Evolutionary conservation across 2,888 invertebrate species (phyloP), one percentile per base, ranked within the genome.

Genomic region (Cephus runcator): DNA sequence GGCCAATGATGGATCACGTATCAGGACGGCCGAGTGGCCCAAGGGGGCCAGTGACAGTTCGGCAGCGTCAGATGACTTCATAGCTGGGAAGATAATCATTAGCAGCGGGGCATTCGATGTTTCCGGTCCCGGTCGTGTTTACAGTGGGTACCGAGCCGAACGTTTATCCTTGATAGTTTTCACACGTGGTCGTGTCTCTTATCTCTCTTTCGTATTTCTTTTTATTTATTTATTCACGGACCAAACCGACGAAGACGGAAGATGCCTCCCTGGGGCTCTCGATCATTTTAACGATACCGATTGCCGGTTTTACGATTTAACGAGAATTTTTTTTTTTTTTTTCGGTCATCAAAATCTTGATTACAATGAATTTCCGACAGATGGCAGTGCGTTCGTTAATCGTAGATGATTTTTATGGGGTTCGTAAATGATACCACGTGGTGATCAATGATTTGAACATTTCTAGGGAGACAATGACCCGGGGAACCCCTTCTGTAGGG

Each of bases 1-100:
- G 73, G 36, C 71, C 56, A 76, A 69, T 78, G 78, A 78, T 78
- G 75, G 78, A 78, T 78, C 78, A 78, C 78, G 73, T 73, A 23
- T 56, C 56, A 23, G 56, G 23, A 56, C 2, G 23, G 2, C 9
- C 23, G 56, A 56, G 56, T 56, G 56, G 56, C 23, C 56, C 4
- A 23, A 56, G 23, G 15, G 40, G 40, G 9, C 12, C 56, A 23
- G 9, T 23, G 56, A 56, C 56, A 56, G 56, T 56, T 23, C 23
- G 23, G 56, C 56, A 56, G 56, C 56, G 23, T 56, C 15, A 2
- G 15, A 56, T 23, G 56, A 56, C 56, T 56, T 56, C 56, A 56
- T 56, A 23, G 56, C 56, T 56, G 56, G 56, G 9, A 56, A 56
- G 23, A 56, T 56, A 56, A 56, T 56, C 56, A 23, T 56, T 23